Conservation (phyloP, 2,113 vertebrate species). For the Rhinogobius similis region DNA sequence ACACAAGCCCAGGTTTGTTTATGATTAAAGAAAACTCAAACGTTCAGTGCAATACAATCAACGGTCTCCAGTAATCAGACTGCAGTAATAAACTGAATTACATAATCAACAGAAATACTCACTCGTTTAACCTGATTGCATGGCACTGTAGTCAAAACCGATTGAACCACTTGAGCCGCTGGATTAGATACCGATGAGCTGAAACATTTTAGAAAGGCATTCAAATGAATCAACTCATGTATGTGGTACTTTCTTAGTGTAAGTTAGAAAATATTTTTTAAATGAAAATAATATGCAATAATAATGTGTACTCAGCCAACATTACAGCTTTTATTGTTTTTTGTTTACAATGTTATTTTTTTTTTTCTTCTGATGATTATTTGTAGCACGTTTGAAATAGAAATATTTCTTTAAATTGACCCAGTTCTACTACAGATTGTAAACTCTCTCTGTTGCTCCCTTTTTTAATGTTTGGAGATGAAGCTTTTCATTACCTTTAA, state of each 20-base stretch:
- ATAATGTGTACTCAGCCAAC: too few relatives aligned
- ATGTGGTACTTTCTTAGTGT: too few relatives aligned
- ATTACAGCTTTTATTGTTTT: too few relatives aligned
- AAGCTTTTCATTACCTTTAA: not conserved
- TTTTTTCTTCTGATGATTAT: not conserved
- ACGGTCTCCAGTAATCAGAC: not conserved
- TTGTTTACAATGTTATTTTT: not conserved
- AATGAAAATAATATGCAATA: too few relatives aligned
- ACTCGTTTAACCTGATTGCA: conserved; percentile 81
- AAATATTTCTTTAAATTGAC: not conserved
- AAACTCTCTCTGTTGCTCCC: not conserved
- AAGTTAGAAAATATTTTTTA: too few relatives aligned
- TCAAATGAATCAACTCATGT: not conserved
- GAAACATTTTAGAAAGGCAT: not conserved
- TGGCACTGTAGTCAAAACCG: conserved; percentile 77
- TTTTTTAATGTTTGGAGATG: not conserved
- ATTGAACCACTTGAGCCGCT: conserved; percentile 77
- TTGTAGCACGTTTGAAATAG: too few relatives aligned
- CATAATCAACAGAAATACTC: conserved; percentile 33
- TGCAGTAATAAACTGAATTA: not conserved
- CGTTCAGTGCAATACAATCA: not conserved
- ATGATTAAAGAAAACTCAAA: not conserved
- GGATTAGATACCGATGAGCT: conserved; percentile 80
- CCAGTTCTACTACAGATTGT: not conserved
- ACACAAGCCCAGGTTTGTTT: not conserved